Conservation (phyloP, 92 coral and sea anemone genomes). For the Blastomussa wellsi region DNA sequence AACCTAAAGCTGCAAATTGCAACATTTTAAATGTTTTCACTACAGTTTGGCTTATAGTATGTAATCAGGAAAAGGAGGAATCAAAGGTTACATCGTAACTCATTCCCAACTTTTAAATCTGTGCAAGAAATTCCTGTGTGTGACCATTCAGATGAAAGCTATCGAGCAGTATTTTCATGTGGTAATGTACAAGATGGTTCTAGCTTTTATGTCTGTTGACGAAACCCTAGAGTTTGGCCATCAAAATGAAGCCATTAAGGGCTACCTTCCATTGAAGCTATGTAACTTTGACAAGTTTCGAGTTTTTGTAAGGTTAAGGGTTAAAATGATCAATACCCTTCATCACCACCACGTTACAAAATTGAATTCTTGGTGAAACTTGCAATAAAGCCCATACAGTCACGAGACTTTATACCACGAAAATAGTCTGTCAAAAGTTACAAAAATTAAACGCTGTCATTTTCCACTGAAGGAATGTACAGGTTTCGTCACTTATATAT, state of each 20-base stretch:
- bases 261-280: neutral
- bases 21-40: neutral
- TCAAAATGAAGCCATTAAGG: neutral
- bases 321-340: neutral
- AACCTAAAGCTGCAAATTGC: neutral
- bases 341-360: neutral
- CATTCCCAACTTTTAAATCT: neutral
- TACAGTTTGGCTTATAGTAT: neutral
- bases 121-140: neutral
- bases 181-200: neutral
- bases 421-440: neutral
- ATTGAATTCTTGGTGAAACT: neutral
- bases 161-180: neutral
- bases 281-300: neutral
- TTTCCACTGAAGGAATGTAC: constrained; percentile 25
- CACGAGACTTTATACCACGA: neutral
- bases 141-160: neutral
- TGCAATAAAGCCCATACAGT: neutral
- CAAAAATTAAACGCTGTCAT: neutral
- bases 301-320: neutral
- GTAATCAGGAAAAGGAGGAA: neutral
- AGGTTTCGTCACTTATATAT: neutral
- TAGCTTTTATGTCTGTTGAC: neutral
- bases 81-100: neutral
- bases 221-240: neutral